Evolutionary conservation across 2,888 invertebrate genomes (phyloP).

Genomic region (Ligdia adustata): DNA sequence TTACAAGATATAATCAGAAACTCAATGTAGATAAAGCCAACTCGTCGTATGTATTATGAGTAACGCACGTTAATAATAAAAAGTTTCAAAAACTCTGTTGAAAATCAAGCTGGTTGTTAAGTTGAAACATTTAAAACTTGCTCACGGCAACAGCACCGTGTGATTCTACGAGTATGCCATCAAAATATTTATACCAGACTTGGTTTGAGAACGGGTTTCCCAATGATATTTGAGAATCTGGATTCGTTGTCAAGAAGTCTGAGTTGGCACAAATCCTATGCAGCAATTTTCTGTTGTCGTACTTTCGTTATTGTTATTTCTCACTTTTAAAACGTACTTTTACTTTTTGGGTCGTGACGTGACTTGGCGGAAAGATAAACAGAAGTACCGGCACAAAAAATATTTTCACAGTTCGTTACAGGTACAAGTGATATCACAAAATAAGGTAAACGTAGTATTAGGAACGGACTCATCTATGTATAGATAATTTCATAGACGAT

Average conservation of each 20-base stretch:
- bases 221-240: constrained; percentile 24
- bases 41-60: background rate
- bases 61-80: background rate
- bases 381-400: constrained; percentile 25
- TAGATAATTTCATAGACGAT: constrained; percentile 23
- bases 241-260: constrained; percentile 35
- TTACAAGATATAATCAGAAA: background rate
- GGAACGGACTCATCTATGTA: background rate
- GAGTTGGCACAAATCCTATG: constrained; percentile 36
- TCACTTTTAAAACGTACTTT: constrained; percentile 57
- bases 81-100: background rate
- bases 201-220: constrained; percentile 49
- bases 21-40: background rate
- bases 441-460: constrained; percentile 8
- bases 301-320: constrained; percentile 50
- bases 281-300: constrained; percentile 34
- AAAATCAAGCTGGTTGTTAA: constrained; percentile 4
- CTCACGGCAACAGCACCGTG: constrained; percentile 37
- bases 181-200: constrained; percentile 46
- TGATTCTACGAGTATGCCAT: constrained; percentile 45
- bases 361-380: constrained; percentile 50
- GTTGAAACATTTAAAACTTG: background rate
- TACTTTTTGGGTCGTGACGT: constrained; percentile 65
- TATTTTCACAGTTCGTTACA: constrained; percentile 11
- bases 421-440: constrained; percentile 10